Base-by-base conservation (phyloP, 2,888 invertebrate species). In the Lasius fuliginosus region DNA sequence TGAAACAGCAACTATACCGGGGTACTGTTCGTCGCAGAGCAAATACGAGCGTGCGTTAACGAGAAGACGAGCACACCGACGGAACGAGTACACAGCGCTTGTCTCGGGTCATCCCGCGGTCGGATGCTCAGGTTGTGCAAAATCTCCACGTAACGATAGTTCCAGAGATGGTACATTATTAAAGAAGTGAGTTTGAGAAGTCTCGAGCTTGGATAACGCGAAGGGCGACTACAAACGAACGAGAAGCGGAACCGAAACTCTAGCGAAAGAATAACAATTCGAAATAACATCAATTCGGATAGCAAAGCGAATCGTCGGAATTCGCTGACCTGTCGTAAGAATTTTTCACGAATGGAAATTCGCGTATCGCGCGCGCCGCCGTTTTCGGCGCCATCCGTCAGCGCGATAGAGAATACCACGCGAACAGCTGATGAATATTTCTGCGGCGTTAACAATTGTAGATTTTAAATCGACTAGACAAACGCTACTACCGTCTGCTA, bases 91-190 rank as follows among this genome's bases (percentile, higher is more conserved):
- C n/a, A 82, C 56, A 42, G 30, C 49, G 82, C 83, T 89, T 86
- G 87, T 83, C 83, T 75, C 62, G 33, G 36, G 67, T 75, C 69
- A 42, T 62, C 42, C 74, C 60, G 64, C 40, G 74, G 49, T 33
- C 40, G 77, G 64, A 74, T 85, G 77, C 83, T 90, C 85, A 83
- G 79, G 69, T 85, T 85, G 85, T 86, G 85, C 82, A 81, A 88
- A 90, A 86, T 87, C 82, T 82, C 73, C 83, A 77, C 64, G 82
- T 86, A 90, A 87, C 87, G 83, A 89, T 83, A 85, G 77, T 86
- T 88, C 79, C 87, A 67, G 74, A 77, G 79, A 88, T 87, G 81
- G 69, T 88, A 86, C 87, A 91, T 91, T 89, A 90, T 92, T 90
- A 86, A 53, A 90, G 85, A 91, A 83, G 83, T 67, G 68, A 73